Base-by-base conservation (phyloP, 1,140 invertebrate species). In the Scaptomyza pallida region DNA sequence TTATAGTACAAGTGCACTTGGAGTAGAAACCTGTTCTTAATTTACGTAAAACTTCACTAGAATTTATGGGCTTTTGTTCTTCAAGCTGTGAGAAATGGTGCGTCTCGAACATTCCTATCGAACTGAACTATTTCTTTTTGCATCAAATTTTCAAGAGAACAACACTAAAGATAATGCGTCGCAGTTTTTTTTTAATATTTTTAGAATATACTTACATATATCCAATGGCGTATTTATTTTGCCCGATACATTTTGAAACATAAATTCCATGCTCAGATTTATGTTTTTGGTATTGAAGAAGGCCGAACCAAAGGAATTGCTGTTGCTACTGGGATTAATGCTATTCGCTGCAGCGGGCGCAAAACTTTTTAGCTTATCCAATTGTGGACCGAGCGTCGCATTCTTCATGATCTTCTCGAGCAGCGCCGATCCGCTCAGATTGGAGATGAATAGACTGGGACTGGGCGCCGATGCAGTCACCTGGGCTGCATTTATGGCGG, bases 131-230 rank as follows among this genome's bases (percentile, higher is more conserved):
- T 21, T 21, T 21, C 4, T 21, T 21, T 21, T 21, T 21, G 19
- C 4, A 21, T 4, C 4, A 21, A 21, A 21, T 21, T 4, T 4
- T 21, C 4, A 4, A 21, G 19, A 21, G 2, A 21, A 4, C 19
- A 21, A 4, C 19, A 21, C 4, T 21, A 2, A 21, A 21, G 2
- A 21, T 4, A 2, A 2, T 21, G 19, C 19, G 19, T 21, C 19
- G 19, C 13, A 40, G 13, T 40, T 40, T n/a, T n/a, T n/a, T n/a
- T n/a, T n/a, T n/a, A n/a, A n/a, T n/a, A n/a, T n/a, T n/a, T n/a
- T n/a, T n/a, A n/a, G n/a, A n/a, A 9, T 30, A 21, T 67, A 78
- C 82, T 88, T 5, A 88, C 82, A 75, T 67, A 88, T 76, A 68
- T 88, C 82, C 57, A 82, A 23, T 1, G 82, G 15, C 2, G 82